phyloP scores from a whole-genome alignment of 2,888 invertebrate species.

The Hyposoter dolosus region DNA sequence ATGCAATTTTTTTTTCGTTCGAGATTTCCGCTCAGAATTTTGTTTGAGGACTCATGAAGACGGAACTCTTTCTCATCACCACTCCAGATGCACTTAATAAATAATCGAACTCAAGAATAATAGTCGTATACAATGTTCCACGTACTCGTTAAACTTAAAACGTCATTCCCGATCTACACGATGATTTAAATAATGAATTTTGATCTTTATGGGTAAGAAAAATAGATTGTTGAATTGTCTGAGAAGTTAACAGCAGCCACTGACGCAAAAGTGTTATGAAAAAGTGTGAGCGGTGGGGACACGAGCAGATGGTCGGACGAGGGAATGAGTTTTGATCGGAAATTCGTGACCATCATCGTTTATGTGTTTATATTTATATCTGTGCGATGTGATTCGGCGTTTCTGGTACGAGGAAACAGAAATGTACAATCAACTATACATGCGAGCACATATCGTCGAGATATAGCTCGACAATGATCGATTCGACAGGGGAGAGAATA shows the following conservation, averaged over 20 bases:
- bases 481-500: constrained; percentile 67
- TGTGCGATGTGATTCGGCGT: constrained; percentile 21
- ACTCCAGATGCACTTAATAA: too few relatives aligned
- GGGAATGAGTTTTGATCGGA: constrained; percentile 15
- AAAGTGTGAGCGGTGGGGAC: not conserved
- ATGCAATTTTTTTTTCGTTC: not conserved
- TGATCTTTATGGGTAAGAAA: not conserved
- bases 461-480: constrained; percentile 59
- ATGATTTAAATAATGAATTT: not conserved
- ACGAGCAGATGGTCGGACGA: not conserved
- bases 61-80: too few relatives aligned
- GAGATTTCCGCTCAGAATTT: not conserved
- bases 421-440: constrained; percentile 37
- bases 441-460: constrained; percentile 23
- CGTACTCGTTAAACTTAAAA: not conserved
- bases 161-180: not conserved
- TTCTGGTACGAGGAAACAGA: constrained; percentile 9
- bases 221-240: not conserved
- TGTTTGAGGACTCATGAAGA: not conserved
- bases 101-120: too few relatives aligned
- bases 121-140: too few relatives aligned
- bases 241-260: not conserved
- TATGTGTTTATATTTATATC: not conserved
- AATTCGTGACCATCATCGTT: constrained; percentile 32
- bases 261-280: not conserved